phyloP scores from a whole-genome alignment of 2,113 vertebrate species.

The Pelecanoides urinatrix region DNA sequence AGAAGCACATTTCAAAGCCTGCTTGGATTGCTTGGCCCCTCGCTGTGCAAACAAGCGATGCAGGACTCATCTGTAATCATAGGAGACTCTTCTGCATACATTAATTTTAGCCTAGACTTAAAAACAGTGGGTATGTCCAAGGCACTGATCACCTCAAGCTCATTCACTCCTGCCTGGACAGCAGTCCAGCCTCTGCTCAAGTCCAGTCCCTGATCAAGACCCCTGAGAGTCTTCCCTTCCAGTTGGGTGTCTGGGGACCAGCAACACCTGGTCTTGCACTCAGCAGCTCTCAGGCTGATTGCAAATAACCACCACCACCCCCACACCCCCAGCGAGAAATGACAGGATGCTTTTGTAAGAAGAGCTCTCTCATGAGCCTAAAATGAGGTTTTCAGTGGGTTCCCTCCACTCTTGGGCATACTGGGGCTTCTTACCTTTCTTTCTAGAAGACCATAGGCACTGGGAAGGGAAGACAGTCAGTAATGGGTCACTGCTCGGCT shows the following conservation, averaged over 20 bases:
- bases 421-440: not conserved
- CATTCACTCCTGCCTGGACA: not conserved
- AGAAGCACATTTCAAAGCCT: constrained; percentile 21
- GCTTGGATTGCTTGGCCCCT: not conserved
- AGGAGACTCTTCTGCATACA: not conserved
- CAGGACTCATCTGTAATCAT: not conserved
- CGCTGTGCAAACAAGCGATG: not conserved
- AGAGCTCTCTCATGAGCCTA: not conserved
- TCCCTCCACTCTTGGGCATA: not conserved
- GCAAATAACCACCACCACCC: not conserved
- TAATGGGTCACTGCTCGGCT: not conserved
- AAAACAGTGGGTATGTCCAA: not conserved
- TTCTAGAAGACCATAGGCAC: not conserved
- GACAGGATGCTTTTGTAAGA: not conserved
- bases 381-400: not conserved
- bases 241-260: not conserved
- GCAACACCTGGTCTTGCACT: not conserved
- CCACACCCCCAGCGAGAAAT: not conserved
- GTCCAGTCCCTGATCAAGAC: not conserved
- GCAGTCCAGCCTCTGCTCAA: not conserved
- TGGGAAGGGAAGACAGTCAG: not conserved
- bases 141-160: not conserved
- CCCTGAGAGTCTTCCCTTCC: not conserved
- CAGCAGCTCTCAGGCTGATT: not conserved
- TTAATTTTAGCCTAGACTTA: not conserved